Evolutionary conservation across 2,113 vertebrate genomes (phyloP), one percentile per base, ranked within the genome.

Genomic region (Phalacrocorax carbo): DNA sequence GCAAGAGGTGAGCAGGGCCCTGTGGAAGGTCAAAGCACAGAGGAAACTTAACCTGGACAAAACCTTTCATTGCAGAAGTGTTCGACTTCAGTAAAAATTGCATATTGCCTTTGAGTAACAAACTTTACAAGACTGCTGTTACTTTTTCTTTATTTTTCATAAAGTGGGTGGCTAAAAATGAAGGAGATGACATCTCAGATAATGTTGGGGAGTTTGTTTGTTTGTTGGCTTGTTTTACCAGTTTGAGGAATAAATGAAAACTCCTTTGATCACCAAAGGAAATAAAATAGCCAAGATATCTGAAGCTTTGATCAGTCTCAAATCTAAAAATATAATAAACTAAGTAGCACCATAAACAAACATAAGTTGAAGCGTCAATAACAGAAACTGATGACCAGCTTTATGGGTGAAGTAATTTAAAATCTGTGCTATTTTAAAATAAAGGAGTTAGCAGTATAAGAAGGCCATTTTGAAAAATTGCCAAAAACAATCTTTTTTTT

Each of bases 301-400:
- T 68, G 70, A 88, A 84, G 92, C 86, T 91, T 96, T 95, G 83
- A 92, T 90, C 88, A 36, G 65, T 21, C 84, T 86, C 32, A 36
- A 68, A 78, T 82, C 42, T 85, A 75, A 92, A 91, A 93, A 38
- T 89, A 64, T 4, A 86, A 76, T 55, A 94, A 92, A 84, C 48
- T 7, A 48, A 91, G 48, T 20, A 94, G 76, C 71, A 64, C 13
- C 86, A 55, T 61, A 89, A 93, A 90, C 49, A 92, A 85, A 90
- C 32, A 5, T 3, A 68, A 81, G 19, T 49, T 75, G 76, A 82
- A 57, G 42, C 46, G 76, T 66, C 66, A 55, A 4, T 70, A 64
- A 13, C 29, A 76, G 36, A 78, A 76, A 57, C 19, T 25, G 34
- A 36, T 61, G 46, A 52, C 7, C 46, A 51, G 62, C 18, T 82